Conservation (phyloP, 1,140 invertebrate species). For the Alviniconcha marisindica region DNA sequence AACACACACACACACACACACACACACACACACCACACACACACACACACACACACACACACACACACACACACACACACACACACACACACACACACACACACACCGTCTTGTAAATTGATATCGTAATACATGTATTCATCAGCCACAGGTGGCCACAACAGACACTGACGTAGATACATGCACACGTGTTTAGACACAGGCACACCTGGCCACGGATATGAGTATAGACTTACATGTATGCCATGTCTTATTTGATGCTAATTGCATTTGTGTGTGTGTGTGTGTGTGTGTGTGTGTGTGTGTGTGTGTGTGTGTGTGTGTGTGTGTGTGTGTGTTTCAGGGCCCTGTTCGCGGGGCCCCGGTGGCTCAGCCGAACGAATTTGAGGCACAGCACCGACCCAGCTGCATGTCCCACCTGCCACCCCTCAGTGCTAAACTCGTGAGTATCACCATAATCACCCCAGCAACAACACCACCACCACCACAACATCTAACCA, state of each 20-base stretch:
- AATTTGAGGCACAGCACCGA: conserved; percentile 63
- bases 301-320: no score
- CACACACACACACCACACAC: conserved; percentile 1
- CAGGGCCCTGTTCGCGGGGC: conserved; percentile 50
- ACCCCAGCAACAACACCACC: neutral
- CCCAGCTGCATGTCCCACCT: conserved; percentile 62
- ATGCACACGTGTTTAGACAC: no score
- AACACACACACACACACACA: neutral
- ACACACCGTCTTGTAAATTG: neutral
- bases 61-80: conserved; percentile 9
- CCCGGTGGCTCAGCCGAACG: conserved; percentile 64
- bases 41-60: conserved; percentile 8
- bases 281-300: no score
- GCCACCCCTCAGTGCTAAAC: conserved; percentile 65
- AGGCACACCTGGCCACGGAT: no score
- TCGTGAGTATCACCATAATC: conserved; percentile 54
- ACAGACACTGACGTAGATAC: no score
- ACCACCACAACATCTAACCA: neutral
- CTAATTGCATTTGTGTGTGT: no score
- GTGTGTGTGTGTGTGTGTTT: conserved; percentile 38
- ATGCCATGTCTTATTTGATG: neutral
- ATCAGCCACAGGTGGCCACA: no score
- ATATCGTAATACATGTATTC: no score
- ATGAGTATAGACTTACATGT: neutral
- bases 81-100: conserved; percentile 14